Percentiles rank a stretch among this genome's conserved stretches.
Conservation (phyloP, 92 coral and sea anemone genomes). For the Siderastrea radians region DNA sequence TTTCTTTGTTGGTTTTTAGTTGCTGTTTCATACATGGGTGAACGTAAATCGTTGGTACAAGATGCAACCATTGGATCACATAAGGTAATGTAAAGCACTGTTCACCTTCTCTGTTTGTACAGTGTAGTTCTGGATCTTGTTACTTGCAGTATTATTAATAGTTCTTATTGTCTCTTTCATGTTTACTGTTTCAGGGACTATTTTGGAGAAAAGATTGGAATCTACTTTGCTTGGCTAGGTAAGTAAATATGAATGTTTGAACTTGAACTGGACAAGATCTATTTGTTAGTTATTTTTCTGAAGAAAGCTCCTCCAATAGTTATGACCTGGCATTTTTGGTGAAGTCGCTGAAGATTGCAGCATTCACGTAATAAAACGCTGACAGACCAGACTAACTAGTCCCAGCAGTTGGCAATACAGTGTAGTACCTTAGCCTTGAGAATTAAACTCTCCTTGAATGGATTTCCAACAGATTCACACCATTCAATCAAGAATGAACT, state of each 20-base stretch:
- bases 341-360: too few relatives aligned
- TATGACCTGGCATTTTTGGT: too few relatives aligned
- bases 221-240: constrained; percentile 99
- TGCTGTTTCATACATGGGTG: constrained; percentile 86
- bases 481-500: too few relatives aligned
- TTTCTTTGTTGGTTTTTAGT: constrained; percentile 52
- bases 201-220: constrained; percentile 99
- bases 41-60: constrained; percentile 87
- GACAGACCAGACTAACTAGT: too few relatives aligned
- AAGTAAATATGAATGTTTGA: neutral
- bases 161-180: neutral
- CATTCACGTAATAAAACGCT: too few relatives aligned
- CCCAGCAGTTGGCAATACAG: too few relatives aligned
- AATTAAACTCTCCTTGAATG: too few relatives aligned
- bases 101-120: neutral
- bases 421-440: too few relatives aligned
- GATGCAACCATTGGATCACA: constrained; percentile 90
- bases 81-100: constrained; percentile 64
- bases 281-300: too few relatives aligned
- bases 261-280: neutral
- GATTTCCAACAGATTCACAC: too few relatives aligned
- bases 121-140: too few relatives aligned
- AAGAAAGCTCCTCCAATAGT: too few relatives aligned
- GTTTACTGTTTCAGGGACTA: constrained; percentile 71
- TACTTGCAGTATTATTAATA: neutral